Evolutionary conservation across 2,113 vertebrate species (phyloP), one percentile per base, ranked within the genome.

Genomic region (Chroicocephalus ridibundus): DNA sequence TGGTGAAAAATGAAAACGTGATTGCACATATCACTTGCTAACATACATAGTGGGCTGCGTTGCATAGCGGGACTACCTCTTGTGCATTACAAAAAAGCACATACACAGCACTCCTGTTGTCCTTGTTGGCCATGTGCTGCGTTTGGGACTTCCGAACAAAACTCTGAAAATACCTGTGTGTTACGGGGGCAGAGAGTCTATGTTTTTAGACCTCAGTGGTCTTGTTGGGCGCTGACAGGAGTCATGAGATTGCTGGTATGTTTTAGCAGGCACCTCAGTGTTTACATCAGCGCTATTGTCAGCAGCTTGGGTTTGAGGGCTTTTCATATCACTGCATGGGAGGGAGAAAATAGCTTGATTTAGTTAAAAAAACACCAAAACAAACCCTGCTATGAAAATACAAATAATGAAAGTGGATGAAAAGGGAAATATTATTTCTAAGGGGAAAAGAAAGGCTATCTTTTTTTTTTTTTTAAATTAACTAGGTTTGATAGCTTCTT

Each of bases 251-350:
- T 29, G 46, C 13, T 60, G 26, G 22, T 51, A 11, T 40, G 20
- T 78, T 82, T 69, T 79, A 36, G 51, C 27, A 62, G 49, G 12
- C 29, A 34, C 0, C 0, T 38, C 6, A 64, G 15, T 0, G 0
- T 70, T 66, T 72, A 29, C 10, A 31, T 52, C 17, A 52, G 49
- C 54, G 44, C 29, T 4, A 3, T 20, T 47, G 31, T 54, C 54
- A 60, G 61, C 7, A 29, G 65, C 60, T 29, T 38, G 20, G 17
- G 16, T 62, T 46, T 65, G 26, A 42, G 17, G 18, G 18, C 8
- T 57, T 89, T 83, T 71, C 0, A 1, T 47, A 4, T 55, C 38
- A 38, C 38, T 62, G 22, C 19, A 34, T 44, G 25, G 6, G 13
- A 74, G 22, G 20, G 9, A 51, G 44, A 26, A 55, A 65, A 55